Evolutionary conservation across 2,113 vertebrate genomes (phyloP).

Genomic region (Pterocles orientalis): DNA sequence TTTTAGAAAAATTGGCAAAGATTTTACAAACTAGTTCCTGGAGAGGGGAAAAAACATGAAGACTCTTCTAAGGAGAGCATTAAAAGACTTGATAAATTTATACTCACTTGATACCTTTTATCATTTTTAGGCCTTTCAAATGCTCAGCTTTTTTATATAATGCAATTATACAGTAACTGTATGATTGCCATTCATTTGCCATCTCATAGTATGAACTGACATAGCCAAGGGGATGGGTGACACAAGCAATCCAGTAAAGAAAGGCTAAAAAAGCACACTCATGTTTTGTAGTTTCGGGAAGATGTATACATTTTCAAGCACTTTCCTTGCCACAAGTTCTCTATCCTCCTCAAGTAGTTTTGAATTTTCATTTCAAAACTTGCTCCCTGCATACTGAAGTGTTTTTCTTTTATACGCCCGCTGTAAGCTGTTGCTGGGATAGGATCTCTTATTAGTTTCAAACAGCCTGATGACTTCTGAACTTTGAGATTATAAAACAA

Average conservation of each 20-base stretch:
- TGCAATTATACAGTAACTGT: background rate
- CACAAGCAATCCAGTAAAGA: background rate
- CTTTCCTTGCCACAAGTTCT: background rate
- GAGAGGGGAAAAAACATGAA: background rate
- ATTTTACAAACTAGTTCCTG: background rate
- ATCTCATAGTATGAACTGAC: background rate
- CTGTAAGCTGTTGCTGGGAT: background rate
- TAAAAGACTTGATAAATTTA: background rate
- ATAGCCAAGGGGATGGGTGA: background rate
- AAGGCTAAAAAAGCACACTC: background rate
- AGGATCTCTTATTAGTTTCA: background rate
- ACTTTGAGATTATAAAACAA: conserved; percentile 58
- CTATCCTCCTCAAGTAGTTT: background rate
- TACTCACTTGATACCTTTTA: background rate
- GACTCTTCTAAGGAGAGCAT: background rate
- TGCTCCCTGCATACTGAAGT: background rate
- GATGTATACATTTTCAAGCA: background rate
- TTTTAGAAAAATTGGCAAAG: background rate
- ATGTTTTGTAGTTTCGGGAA: background rate
- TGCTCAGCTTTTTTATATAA: background rate
- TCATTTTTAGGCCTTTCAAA: background rate
- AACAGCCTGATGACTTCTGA: background rate
- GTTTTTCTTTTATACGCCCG: fast-evolving
- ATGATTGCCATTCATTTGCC: background rate
- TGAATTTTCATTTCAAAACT: background rate